Evolutionary conservation across 2,888 invertebrate species (phyloP).

Genomic region (Archaeoteleia sp.): DNA sequence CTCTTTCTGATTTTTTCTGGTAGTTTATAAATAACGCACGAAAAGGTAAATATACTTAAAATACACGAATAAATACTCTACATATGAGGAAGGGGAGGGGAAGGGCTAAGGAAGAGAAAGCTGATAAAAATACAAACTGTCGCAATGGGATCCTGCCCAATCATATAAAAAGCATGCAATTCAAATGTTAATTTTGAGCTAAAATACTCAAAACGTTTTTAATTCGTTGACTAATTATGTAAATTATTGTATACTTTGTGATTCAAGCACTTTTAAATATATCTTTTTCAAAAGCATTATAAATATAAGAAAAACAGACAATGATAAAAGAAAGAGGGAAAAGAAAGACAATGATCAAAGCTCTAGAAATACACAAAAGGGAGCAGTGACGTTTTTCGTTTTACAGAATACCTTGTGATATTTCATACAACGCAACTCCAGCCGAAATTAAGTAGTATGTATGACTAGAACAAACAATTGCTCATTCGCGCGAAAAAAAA

Average conservation of each 20-base stretch:
- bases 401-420: conserved; percentile 33
- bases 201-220: too few relatives aligned
- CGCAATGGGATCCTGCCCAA: conserved; percentile 70
- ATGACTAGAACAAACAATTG: conserved; percentile 54
- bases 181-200: too few relatives aligned
- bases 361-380: conserved; percentile 25
- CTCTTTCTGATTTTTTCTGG: too few relatives aligned
- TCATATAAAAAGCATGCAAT: conserved; percentile 48
- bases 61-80: conserved; percentile 71
- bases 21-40: conserved; percentile 12
- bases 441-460: conserved; percentile 46
- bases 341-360: conserved; percentile 38
- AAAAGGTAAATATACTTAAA: conserved; percentile 49
- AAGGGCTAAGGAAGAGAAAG: too few relatives aligned
- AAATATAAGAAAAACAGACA: conserved; percentile 1
- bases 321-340: conserved; percentile 15
- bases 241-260: too few relatives aligned
- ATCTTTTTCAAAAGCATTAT: background rate
- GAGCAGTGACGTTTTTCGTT: conserved; percentile 27
- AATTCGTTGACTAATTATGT: too few relatives aligned
- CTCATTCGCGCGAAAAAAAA: conserved; percentile 48
- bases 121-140: conserved; percentile 15
- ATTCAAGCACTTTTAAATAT: background rate
- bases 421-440: conserved; percentile 28
- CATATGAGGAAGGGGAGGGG: too few relatives aligned